Evolutionary conservation across 2,797 vertebrate genomes (phyloP).

Genomic region (Hydrophis major): DNA sequence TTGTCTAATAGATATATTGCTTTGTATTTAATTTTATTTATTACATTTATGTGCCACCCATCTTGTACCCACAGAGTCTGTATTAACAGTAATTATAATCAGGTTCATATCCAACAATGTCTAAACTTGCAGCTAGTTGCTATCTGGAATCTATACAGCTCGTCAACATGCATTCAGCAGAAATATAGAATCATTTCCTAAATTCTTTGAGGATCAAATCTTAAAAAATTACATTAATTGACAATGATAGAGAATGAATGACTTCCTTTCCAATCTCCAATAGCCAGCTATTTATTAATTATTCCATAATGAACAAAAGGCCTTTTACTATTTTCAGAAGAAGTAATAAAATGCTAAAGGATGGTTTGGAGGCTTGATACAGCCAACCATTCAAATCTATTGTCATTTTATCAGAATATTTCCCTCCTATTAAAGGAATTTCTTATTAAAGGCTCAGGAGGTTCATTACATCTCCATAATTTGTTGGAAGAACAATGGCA

Average conservation of each 20-base stretch:
- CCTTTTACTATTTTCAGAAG: slow-evolving; percentile 51
- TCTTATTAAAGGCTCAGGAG: slow-evolving; percentile 57
- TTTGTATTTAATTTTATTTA: not conserved
- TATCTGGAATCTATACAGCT: not conserved
- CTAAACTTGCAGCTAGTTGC: not conserved
- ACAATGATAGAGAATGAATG: slow-evolving; percentile 26
- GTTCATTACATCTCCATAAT: slow-evolving; percentile 70
- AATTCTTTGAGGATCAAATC: not conserved
- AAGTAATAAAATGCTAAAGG: slow-evolving; percentile 60
- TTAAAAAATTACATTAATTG: slow-evolving; percentile 3
- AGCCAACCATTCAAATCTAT: slow-evolving; percentile 56
- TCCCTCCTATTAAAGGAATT: slow-evolving; percentile 60
- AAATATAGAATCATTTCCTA: not conserved
- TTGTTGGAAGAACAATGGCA: slow-evolving; percentile 52
- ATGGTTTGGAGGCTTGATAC: slow-evolving; percentile 49
- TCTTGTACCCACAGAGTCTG: not conserved
- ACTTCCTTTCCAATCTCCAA: slow-evolving; percentile 45
- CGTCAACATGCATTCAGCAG: not conserved
- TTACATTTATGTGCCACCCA: not conserved
- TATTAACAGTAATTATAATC: not conserved
- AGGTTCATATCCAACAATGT: not conserved
- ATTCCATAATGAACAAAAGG: slow-evolving; percentile 46
- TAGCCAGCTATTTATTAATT: slow-evolving; percentile 26
- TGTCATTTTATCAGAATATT: slow-evolving; percentile 59
- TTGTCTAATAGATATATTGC: not conserved